A percentile compares a stretch with the other conserved stretches of the same genome.
Conservation (phyloP, 2,113 vertebrate species). For the Gnathonemus longibarbis region DNA sequence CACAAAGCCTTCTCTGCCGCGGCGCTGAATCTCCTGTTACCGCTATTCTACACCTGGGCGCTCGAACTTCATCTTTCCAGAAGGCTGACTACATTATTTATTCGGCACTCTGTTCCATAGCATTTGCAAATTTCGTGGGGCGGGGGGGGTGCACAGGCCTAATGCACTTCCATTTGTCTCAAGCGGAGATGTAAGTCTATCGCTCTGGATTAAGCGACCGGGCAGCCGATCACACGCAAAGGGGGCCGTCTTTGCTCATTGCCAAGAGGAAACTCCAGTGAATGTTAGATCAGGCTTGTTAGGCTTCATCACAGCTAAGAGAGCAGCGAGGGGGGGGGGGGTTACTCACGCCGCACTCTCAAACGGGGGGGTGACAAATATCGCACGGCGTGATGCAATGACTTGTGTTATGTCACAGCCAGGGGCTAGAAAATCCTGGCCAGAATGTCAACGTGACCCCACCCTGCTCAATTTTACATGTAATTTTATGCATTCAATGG, state of each 20-base stretch:
- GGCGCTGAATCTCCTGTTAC: constrained; percentile 45
- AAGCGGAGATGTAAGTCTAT: constrained; percentile 1
- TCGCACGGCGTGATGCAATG: neutral
- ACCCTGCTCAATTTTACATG: neutral
- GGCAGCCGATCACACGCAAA: neutral
- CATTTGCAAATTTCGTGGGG: constrained; percentile 35
- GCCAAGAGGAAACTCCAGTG: neutral
- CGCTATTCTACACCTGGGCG: constrained; percentile 45
- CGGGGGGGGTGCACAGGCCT: constrained; percentile 14
- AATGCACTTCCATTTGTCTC: constrained; percentile 27
- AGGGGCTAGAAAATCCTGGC: neutral
- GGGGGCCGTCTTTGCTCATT: neutral
- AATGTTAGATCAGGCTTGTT: neutral
- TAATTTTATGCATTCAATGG: neutral
- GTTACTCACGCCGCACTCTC: neutral
- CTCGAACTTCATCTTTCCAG: constrained; percentile 16
- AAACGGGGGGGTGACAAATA: neutral
- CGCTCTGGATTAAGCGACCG: neutral
- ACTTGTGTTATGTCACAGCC: neutral
- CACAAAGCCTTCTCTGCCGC: constrained; percentile 42
- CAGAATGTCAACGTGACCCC: neutral
- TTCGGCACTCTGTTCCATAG: constrained; percentile 39
- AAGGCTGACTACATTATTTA: constrained; percentile 46
- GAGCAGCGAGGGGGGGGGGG: neutral
- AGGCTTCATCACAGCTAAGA: neutral